Evolutionary conservation across 2,888 invertebrate species (phyloP), one percentile per base, ranked within the genome.

Genomic region (Nomada goodeniana): DNA sequence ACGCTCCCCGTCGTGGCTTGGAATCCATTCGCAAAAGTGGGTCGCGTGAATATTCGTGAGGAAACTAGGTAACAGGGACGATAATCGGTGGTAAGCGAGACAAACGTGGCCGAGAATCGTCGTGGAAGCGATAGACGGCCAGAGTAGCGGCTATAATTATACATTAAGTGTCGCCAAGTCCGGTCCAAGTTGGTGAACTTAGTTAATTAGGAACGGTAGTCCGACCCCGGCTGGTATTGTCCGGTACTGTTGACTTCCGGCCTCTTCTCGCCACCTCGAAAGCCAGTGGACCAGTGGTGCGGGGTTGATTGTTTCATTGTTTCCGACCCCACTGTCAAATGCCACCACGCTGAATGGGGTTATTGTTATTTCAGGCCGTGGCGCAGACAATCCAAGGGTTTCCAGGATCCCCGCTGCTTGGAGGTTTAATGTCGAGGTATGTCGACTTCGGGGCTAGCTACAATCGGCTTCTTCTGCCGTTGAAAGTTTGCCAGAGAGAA

Each of bases 241-340:
- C 92, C 92, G 88, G 90, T 88, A 87, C 87, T 92, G 91, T 92
- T 92, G 91, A 92, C 91, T 92, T 92, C 92, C 92, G 91, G 89
- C 87, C 88, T 88, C 81, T 68, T 69, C 76, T 71, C 86, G 50
- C 79, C 64, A 23, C 75, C 71, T 65, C 69, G 52, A 72, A 71
- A 69, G 64, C 82, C 69, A 71, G 63, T 71, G 67, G 67, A 57
- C 87, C 83, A 87, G 85, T 84, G 88, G 88, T 87, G 85, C 86
- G 87, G 67, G 86, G 89, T 90, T 92, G 93, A 93, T 93, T 93
- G 92, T 93, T 92, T 92, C 92, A 93, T 93, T 93, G 92, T 93
- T 92, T 92, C 91, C 92, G 90, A 91, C 91, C 92, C 91, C 89
- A 90, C 90, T 91, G 91, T 92, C 91, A 91, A 92, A 92, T 92